Evolutionary conservation across 2,888 invertebrate species (phyloP).

Genomic region (Helobdella robusta): DNA sequence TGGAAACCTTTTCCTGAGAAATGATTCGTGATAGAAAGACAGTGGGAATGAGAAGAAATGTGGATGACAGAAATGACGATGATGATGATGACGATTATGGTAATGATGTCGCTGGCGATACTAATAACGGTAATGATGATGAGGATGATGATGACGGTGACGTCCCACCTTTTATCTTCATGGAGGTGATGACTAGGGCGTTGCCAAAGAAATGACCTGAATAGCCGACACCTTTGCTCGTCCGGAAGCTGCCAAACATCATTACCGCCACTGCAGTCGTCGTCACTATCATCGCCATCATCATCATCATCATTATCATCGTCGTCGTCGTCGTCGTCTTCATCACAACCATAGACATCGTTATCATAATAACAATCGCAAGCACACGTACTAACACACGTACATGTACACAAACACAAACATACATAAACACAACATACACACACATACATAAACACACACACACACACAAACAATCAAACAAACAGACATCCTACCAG

Average conservation of each 20-base stretch:
- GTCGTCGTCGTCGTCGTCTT: neutral
- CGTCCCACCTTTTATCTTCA: slow-evolving; percentile 70
- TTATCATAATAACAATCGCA: too few relatives aligned
- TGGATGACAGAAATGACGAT: too few relatives aligned
- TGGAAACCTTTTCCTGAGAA: slow-evolving; percentile 99
- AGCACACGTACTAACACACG: too few relatives aligned
- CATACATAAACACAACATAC: too few relatives aligned
- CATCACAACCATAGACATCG: neutral
- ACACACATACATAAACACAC: too few relatives aligned
- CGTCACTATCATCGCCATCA: neutral
- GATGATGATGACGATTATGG: too few relatives aligned
- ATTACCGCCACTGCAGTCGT: neutral
- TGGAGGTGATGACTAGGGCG: slow-evolving; percentile 92
- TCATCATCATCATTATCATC: neutral
- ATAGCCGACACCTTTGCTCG: slow-evolving; percentile 96
- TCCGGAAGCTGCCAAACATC: slow-evolving; percentile 67
- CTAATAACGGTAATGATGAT: neutral
- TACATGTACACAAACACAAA: too few relatives aligned
- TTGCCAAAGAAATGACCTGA: slow-evolving; percentile 98
- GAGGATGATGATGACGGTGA: too few relatives aligned
- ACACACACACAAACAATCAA: too few relatives aligned
- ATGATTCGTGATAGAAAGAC: too few relatives aligned
- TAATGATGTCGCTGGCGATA: neutral
- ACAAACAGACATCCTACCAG: slow-evolving; percentile 65
- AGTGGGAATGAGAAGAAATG: too few relatives aligned